Evolutionary conservation across 2,113 vertebrate species (phyloP), one percentile per base, ranked within the genome.

Genomic region (Meles meles): DNA sequence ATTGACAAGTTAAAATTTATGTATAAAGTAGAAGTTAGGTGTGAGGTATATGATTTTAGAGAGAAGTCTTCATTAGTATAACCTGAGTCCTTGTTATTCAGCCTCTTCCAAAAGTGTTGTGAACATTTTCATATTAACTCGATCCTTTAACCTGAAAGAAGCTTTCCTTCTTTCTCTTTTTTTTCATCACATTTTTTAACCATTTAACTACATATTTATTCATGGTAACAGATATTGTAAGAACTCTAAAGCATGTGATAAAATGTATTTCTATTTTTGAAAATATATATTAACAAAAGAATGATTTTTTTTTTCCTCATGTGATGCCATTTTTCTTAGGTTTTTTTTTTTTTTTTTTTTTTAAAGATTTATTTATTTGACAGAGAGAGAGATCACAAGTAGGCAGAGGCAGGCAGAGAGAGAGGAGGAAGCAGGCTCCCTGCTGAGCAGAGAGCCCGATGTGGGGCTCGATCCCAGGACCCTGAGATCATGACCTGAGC

Each of bases 281-380:
- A 86, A 97, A 23, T 74, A 76, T 44, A 42, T 80, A 69, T 88
- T 44, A 90, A 72, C 6, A 52, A 76, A 61, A 52, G 15, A 37
- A 17, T 82, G 7, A 27, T 88, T 6, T 65, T 84, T 88, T 84
- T 88, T 44, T 37, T 2, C 34, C 34, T 34, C 15, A 52, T 0
- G 0, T 55, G 21, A 44, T 67, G 9, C 18, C 25, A 52, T 47
- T 92, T 47, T 63, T 63, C 18, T 63, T 57, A 89, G 34, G 0
- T 5, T 27, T 7, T 27, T 52, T 49, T n/a, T n/a, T n/a, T n/a
- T n/a, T n/a, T n/a, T n/a, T n/a, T n/a, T n/a, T n/a, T n/a, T n/a
- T n/a, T n/a, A n/a, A n/a, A n/a, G n/a, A n/a, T n/a, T n/a, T n/a
- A n/a, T n/a, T n/a, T n/a, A n/a, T n/a, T n/a, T n/a, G n/a, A n/a